Evolutionary conservation across 2,888 invertebrate genomes (phyloP).

Genomic region (Homarus gammarus): DNA sequence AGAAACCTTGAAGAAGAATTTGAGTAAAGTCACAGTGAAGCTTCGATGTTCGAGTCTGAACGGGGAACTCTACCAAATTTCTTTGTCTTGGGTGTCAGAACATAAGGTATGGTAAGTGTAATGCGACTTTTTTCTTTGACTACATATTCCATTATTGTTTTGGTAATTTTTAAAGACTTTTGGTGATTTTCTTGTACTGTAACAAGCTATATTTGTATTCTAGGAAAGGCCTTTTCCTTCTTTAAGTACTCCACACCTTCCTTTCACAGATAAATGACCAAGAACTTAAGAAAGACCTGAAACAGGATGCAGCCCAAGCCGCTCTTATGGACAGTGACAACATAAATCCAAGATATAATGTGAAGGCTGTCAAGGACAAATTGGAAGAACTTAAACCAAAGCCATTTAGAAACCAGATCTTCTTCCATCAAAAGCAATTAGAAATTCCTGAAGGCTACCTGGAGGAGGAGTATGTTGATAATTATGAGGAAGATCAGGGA

Average conservation of each 20-base stretch:
- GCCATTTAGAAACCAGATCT: constrained; percentile 35
- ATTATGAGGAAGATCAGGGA: constrained; percentile 21
- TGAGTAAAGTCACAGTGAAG: too few species aligned
- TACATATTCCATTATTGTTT: too few species aligned
- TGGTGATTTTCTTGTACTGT: too few species aligned
- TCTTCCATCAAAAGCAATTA: constrained; percentile 9
- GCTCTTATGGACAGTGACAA: constrained; percentile 17
- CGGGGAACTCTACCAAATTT: too few species aligned
- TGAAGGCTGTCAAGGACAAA: constrained; percentile 19
- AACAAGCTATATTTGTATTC: too few species aligned
- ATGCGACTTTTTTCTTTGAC: too few species aligned
- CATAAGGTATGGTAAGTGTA: too few species aligned
- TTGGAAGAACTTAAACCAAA: constrained; percentile 1
- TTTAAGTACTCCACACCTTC: not conserved
- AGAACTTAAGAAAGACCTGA: not conserved
- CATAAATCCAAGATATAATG: constrained; percentile 34
- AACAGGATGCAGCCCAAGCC: not conserved
- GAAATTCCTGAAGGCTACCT: not conserved
- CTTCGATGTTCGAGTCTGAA: too few species aligned
- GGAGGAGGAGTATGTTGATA: constrained; percentile 34
- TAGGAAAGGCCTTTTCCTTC: not conserved
- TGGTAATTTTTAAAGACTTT: too few species aligned
- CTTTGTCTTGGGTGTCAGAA: too few species aligned
- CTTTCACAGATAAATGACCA: constrained; percentile 3
- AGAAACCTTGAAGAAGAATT: too few species aligned